Base-by-base conservation (phyloP, 2,113 vertebrate genomes). In the Chlorocebus sabaeus region DNA sequence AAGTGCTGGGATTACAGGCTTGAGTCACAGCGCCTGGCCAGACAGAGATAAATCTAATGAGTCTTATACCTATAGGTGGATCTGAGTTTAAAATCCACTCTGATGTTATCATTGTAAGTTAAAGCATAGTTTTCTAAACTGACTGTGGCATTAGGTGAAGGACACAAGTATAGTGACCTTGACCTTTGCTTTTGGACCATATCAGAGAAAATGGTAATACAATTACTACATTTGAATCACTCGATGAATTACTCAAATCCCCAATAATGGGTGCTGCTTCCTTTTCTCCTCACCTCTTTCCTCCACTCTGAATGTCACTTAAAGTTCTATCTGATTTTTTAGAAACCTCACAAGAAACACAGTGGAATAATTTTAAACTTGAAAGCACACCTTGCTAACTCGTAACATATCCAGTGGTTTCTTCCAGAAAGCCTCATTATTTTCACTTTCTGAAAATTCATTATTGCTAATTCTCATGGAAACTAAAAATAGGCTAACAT, bases 361-460 rank as follows among this genome's bases (percentile, higher is more conserved):
- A 68, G 14, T 48, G 27, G 20, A 87, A 73, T 81, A 27, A 78
- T 90, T 93, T 82, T 86, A 76, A 92, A 76, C 11, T 48, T 48
- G 1, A 43, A 79, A 79, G 86, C 20, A 35, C 7, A 35, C 20
- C 8, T 91, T 57, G n/a, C 18, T 72, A 61, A 79, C 16, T 40
- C 64, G 23, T 38, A 40, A 76, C 86, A 70, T 52, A 57, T 23
- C 48, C 70, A 40, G 32, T 64, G 48, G 1, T 55, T 90, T 64
- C 32, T 78, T 78, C 38, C 30, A 83, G 38, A 90, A 55, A 38
- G 43, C n/a, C 25, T 73, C 43, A 73, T 91, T 73, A 61, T 73
- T 93, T 93, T 88, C 59, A 70, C 75, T 87, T 67, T 92, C 73
- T 90, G 32, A 84, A 92, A 78, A 45, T 91, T 55, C 50, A 70